Evolutionary conservation across 2,888 invertebrate genomes (phyloP).

Genomic region (Drosophila pseudotalamancana): DNA sequence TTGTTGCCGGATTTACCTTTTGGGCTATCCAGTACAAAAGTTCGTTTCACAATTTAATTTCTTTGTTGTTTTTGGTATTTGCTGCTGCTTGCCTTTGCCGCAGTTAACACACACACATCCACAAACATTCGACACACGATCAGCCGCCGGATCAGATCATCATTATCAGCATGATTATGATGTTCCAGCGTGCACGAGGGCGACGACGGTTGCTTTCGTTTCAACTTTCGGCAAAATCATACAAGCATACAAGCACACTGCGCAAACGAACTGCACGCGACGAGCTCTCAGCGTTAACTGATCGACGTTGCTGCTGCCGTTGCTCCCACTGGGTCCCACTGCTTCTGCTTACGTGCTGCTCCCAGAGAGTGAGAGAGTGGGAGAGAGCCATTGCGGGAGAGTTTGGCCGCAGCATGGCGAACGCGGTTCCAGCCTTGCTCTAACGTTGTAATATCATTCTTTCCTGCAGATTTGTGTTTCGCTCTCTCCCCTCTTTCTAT

Average conservation of each 20-base stretch:
- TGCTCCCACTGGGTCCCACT: background rate
- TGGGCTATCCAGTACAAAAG: constrained; percentile 39
- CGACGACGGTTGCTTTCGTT: constrained; percentile 47
- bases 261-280: constrained; percentile 53
- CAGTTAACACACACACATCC: constrained; percentile 50
- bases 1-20: constrained; percentile 40
- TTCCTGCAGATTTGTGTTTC: constrained; percentile 9
- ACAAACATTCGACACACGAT: constrained; percentile 43
- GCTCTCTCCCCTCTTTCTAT: background rate
- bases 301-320: constrained; percentile 24
- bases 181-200: constrained; percentile 45
- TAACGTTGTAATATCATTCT: constrained; percentile 41
- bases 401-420: constrained; percentile 3
- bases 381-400: constrained; percentile 14
- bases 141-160: constrained; percentile 66
- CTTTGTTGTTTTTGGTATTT: constrained; percentile 30
- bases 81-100: constrained; percentile 48
- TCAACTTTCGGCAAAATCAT: constrained; percentile 61
- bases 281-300: constrained; percentile 62
- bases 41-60: constrained; percentile 56
- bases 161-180: constrained; percentile 37
- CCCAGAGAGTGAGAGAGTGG: constrained; percentile 10
- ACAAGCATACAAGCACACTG: constrained; percentile 10
- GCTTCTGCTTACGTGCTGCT: background rate
- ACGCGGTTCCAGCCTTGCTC: constrained; percentile 39